Percentiles rank a stretch among this genome's conserved stretches.
These are phyloP conservation scores for Druon quercuslanigerum DNA, from an alignment of 1,140 invertebrate species.

Conservation along the genomic window DNA sequence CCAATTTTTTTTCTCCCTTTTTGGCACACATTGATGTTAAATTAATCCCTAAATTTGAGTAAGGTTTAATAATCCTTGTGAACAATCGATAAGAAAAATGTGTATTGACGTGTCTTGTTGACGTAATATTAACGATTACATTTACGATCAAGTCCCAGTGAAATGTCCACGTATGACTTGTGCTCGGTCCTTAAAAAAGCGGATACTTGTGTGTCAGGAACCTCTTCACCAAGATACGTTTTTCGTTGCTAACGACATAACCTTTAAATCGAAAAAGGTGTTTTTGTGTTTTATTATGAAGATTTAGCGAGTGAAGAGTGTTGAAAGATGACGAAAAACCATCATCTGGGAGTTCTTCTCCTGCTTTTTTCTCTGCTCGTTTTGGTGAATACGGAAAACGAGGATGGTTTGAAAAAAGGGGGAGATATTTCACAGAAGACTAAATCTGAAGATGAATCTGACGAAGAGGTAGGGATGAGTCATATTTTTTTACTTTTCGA, in stretches of 20 bases:
- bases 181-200: slow-evolving; percentile 44
- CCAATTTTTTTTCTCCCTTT: too few species aligned
- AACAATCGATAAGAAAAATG: slow-evolving; percentile 2
- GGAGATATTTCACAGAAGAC: slow-evolving; percentile 49
- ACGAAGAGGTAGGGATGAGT: slow-evolving; percentile 47
- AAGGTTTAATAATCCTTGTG: too few species aligned
- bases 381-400: slow-evolving; percentile 48
- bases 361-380: slow-evolving; percentile 52
- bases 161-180: slow-evolving; percentile 60
- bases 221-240: background rate
- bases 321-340: slow-evolving; percentile 53
- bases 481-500: too few species aligned
- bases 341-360: slow-evolving; percentile 38
- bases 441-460: slow-evolving; percentile 54
- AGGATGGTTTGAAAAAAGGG: slow-evolving; percentile 51
- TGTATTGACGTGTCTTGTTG: slow-evolving; percentile 61
- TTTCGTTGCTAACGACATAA: slow-evolving; percentile 29
- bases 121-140: slow-evolving; percentile 55
- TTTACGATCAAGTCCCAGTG: slow-evolving; percentile 42
- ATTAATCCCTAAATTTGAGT: too few species aligned
- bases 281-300: slow-evolving; percentile 29
- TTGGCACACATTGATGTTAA: too few species aligned
- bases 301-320: slow-evolving; percentile 37
- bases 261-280: background rate
- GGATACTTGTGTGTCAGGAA: slow-evolving; percentile 34